phyloP scores from a whole-genome alignment of 2,797 vertebrate species.

The Falco rusticolus region DNA sequence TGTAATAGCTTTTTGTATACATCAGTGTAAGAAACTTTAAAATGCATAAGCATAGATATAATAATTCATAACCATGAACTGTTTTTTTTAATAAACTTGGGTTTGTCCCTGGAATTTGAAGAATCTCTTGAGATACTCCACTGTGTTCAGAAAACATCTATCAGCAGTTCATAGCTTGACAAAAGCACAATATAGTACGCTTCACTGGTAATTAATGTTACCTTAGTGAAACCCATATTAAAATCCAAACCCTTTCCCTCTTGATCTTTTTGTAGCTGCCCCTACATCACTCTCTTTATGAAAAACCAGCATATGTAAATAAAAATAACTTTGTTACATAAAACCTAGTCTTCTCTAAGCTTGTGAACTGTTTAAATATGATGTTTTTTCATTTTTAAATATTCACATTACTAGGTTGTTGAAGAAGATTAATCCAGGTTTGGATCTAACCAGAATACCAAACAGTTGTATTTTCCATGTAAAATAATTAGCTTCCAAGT shows the following conservation, averaged over 20 bases:
- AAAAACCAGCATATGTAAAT: neutral
- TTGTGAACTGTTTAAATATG: neutral
- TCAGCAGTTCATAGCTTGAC: neutral
- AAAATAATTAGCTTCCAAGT: neutral
- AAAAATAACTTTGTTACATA: neutral
- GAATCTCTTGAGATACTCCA: neutral
- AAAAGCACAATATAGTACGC: neutral
- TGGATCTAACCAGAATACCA: neutral
- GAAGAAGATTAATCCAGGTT: neutral
- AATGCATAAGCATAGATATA: neutral
- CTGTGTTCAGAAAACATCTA: neutral
- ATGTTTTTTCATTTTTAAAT: neutral
- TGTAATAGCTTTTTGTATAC: neutral
- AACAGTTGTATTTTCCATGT: neutral
- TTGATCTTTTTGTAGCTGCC: neutral
- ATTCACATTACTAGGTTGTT: neutral
- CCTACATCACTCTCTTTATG: neutral
- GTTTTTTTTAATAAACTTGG: neutral
- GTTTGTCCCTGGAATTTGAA: neutral
- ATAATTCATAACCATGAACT: neutral
- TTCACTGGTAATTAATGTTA: neutral
- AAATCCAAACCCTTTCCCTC: neutral
- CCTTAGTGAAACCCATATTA: neutral
- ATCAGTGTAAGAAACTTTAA: neutral
- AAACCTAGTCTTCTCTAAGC: neutral